Conservation (phyloP, 1,140 invertebrate species). For the Helicoverpa zea region DNA sequence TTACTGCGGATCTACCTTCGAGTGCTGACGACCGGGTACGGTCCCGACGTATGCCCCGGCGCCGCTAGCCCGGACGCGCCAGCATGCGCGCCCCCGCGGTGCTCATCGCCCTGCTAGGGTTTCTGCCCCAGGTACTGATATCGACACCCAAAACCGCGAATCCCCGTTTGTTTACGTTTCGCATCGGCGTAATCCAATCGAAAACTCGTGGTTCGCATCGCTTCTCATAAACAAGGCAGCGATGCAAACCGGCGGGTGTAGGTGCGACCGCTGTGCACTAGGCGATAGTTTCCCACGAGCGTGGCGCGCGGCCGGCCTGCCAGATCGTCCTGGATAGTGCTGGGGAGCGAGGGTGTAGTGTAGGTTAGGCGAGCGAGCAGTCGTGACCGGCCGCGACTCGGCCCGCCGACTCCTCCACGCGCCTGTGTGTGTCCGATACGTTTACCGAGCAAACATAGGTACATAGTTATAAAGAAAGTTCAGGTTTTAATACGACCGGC, state of each 20-base stretch:
- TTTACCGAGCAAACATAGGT: slow-evolving; percentile 83
- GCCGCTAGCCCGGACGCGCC: slow-evolving; percentile 83
- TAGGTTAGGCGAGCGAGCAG: slow-evolving; percentile 71
- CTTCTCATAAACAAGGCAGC: slow-evolving; percentile 65
- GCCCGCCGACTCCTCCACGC: slow-evolving; percentile 63
- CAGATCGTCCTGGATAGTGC: slow-evolving; percentile 83
- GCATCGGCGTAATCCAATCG: slow-evolving; percentile 59
- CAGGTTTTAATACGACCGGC: slow-evolving; percentile 83
- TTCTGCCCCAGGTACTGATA: slow-evolving; percentile 83
- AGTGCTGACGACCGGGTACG: slow-evolving; percentile 78
- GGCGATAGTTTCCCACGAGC: slow-evolving; percentile 82
- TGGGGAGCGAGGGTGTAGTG: slow-evolving; percentile 72
- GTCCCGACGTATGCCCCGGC: slow-evolving; percentile 82
- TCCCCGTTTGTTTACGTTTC: slow-evolving; percentile 75
- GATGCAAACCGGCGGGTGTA: slow-evolving; percentile 53
- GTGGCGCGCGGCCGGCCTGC: slow-evolving; percentile 60
- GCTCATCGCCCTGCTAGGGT: slow-evolving; percentile 85
- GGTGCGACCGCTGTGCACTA: slow-evolving; percentile 62
- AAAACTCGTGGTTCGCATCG: slow-evolving; percentile 59
- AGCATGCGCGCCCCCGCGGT: slow-evolving; percentile 85
- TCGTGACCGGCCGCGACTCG: slow-evolving; percentile 80
- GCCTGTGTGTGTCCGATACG: slow-evolving; percentile 80
- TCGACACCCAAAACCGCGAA: slow-evolving; percentile 75
- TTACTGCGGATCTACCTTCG: slow-evolving; percentile 77
- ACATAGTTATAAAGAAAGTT: slow-evolving; percentile 86